Conservation (phyloP, 2,797 vertebrate species). For the Benthosema pterotum region DNA sequence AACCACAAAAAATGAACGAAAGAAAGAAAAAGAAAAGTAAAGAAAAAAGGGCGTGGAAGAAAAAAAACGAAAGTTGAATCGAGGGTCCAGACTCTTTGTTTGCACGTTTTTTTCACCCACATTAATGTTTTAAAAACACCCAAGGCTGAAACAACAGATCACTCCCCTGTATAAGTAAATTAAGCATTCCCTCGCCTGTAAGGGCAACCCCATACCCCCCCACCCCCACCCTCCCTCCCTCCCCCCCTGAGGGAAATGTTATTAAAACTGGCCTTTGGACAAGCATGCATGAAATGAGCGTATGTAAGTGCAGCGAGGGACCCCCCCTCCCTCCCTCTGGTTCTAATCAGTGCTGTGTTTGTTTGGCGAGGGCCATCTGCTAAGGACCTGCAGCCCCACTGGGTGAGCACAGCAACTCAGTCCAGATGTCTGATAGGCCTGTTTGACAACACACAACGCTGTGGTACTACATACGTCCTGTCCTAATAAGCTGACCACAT, state of each 20-base stretch:
- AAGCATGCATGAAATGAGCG: slow-evolving; percentile 57
- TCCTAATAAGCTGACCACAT: no score
- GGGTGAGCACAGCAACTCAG: slow-evolving; percentile 61
- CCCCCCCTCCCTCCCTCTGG: slow-evolving; percentile 61
- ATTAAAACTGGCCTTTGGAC: slow-evolving; percentile 66
- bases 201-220: background rate
- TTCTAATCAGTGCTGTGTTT: slow-evolving; percentile 71
- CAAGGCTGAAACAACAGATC: slow-evolving; percentile 33
- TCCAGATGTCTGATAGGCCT: slow-evolving; percentile 79
- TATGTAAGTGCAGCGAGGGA: slow-evolving; percentile 40
- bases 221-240: no score
- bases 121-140: slow-evolving; percentile 21
- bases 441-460: slow-evolving; percentile 63
- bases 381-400: slow-evolving; percentile 55
- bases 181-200: slow-evolving; percentile 20
- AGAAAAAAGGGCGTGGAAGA: background rate
- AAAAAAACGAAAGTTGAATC: slow-evolving; percentile 35
- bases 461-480: no score
- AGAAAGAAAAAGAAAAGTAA: slow-evolving; percentile 32
- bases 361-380: slow-evolving; percentile 74
- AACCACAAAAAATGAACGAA: background rate
- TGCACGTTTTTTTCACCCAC: background rate
- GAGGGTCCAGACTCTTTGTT: slow-evolving; percentile 12
- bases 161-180: slow-evolving; percentile 31
- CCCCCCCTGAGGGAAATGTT: slow-evolving; percentile 36